Evolutionary conservation across 1,140 invertebrate genomes (phyloP), one percentile per base, ranked within the genome.

Genomic region (Contarinia nasturtii): DNA sequence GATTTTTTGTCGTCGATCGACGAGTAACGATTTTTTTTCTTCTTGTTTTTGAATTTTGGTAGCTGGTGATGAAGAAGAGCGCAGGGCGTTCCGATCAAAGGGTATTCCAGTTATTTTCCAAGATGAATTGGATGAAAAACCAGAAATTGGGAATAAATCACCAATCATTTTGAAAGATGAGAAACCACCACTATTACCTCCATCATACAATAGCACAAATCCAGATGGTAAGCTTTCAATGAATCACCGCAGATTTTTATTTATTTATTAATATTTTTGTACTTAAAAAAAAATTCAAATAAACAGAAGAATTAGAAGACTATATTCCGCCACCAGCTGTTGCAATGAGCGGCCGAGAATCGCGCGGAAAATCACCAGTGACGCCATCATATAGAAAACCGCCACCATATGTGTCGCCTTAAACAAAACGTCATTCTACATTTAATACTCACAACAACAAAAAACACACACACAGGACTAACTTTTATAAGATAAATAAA

Each of bases 71-170:
- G 82, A 86, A 52, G 82, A 86, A 54, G 82, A 83, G 54, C 71
- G 80, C 42, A 78, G 80, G 63, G 80, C 73, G 45, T 92, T 90
- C 66, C 74, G 86, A 8, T 87, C 80, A 52, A 92, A 90, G 66
- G 87, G 87, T 41, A 86, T 92, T 54, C 91, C 91, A 1, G 86
- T 94, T 7, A 95, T 95, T 53, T 93, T 95, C 64, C 82, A 82
- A 61, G 89, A 96, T 65, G 91, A 96, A 61, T 67, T 93, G 12
- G 87, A 91, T 53, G 89, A 94, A 56, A 84, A 88, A 57, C 84
- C 81, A 1, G 82, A 82, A 62, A 78, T 83, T 27, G 80, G 80
- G 22, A 86, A 88, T 54, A 92, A 92, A 67, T 79, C 80, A 36
- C 89, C 89, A 1, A 79, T 94, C 2, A 93, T 94, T 51, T 74